Evolutionary conservation across 2,113 vertebrate genomes (phyloP).

Genomic region (Pampusana beccarii): DNA sequence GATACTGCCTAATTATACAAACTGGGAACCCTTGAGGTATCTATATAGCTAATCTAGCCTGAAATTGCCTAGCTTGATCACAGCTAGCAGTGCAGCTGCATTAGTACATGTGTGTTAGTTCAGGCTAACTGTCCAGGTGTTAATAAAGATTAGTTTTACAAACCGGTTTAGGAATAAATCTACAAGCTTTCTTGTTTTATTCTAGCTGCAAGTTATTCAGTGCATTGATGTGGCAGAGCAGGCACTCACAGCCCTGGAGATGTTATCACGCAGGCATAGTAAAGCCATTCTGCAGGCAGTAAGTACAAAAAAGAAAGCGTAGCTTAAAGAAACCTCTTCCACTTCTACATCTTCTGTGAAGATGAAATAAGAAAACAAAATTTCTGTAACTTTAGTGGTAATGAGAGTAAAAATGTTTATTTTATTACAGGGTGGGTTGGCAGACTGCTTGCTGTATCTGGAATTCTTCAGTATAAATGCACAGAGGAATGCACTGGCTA

Average conservation of each 20-base stretch:
- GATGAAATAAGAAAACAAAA: neutral
- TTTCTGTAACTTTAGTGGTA: neutral
- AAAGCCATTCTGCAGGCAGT: conserved; percentile 99
- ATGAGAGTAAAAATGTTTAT: neutral
- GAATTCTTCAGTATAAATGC: conserved; percentile 99
- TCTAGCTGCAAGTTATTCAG: conserved; percentile 97
- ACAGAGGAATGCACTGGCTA: conserved; percentile 97
- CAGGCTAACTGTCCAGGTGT: neutral
- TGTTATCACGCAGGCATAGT: conserved; percentile 97
- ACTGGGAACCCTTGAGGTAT: neutral
- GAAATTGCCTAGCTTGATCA: neutral
- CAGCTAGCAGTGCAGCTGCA: neutral
- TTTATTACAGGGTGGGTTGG: conserved; percentile 88
- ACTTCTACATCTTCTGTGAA: neutral
- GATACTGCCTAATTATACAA: neutral
- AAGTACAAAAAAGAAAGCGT: conserved; percentile 57
- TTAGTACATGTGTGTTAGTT: neutral
- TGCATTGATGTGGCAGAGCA: conserved; percentile 99
- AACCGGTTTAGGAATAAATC: neutral
- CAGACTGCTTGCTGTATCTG: conserved; percentile 94
- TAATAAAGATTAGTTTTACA: neutral
- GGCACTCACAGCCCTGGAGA: conserved; percentile 96
- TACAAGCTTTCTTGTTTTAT: conserved; percentile 31
- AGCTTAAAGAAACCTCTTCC: neutral
- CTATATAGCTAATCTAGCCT: neutral